Percentiles rank a stretch among this genome's conserved stretches.
These are phyloP conservation scores for Notocelia uddmanniana DNA, from an alignment of 2,888 invertebrate species.

Conservation along the genomic window DNA sequence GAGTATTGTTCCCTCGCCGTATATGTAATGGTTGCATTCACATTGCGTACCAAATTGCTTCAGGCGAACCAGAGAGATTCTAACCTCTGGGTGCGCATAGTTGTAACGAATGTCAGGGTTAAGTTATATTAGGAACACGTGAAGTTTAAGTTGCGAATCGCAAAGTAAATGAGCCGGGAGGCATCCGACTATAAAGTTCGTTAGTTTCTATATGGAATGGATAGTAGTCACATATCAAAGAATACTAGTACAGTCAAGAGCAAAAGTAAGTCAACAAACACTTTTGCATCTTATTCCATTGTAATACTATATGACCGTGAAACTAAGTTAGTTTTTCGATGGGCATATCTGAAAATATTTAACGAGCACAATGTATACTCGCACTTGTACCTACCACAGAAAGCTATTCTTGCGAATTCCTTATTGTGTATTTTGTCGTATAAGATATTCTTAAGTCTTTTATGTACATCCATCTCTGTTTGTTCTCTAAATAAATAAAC, in stretches of 20 bases:
- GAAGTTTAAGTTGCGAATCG: background rate
- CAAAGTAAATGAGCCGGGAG: constrained; percentile 8
- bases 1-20: constrained; percentile 31
- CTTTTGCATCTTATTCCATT: too few relatives aligned
- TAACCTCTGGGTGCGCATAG: background rate
- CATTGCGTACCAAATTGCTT: background rate
- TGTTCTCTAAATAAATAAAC: too few relatives aligned
- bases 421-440: too few relatives aligned
- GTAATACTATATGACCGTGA: background rate
- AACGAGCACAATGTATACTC: background rate
- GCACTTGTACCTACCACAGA: too few relatives aligned
- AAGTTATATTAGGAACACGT: background rate
- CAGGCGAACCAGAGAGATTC: background rate
- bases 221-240: too few relatives aligned
- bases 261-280: too few relatives aligned
- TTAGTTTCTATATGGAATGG: constrained; percentile 3
- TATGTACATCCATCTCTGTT: too few relatives aligned
- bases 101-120: background rate
- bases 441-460: too few relatives aligned
- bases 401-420: too few relatives aligned
- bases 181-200: constrained; percentile 10
- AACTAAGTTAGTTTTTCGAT: background rate
- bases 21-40: background rate
- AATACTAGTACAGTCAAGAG: too few relatives aligned
- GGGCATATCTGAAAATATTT: background rate